Evolutionary conservation across 2,113 vertebrate species (phyloP), one percentile per base, ranked within the genome.

Genomic region (Indicator indicator): DNA sequence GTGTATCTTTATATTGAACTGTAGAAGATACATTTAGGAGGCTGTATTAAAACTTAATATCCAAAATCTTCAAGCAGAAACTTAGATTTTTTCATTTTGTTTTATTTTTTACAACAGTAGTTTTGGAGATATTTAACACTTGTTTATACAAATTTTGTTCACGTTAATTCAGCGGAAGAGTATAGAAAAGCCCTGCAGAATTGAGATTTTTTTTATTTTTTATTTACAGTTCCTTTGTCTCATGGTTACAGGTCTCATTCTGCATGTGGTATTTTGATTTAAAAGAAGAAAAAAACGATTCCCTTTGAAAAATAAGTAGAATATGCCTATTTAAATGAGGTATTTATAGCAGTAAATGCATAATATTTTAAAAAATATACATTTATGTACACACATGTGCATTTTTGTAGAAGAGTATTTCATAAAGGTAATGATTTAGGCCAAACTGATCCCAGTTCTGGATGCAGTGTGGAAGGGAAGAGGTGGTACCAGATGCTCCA

Each of bases 1-100:
- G 97, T 96, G 93, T 99, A 99, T 99, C 99, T 98, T 98, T 98
- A 98, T 98, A 98, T 98, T 99, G 98, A 98, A 98, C 98, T 98
- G 98, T 55, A 93, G 83, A 83, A 83, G 86, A 86, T 91, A 70
- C 44, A 9, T 93, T 96, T 86, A 83, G 79, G 75, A 92, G 70
- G 38, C 84, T 97, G 86, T 83, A 95, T 98, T 97, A 96, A 97
- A 97, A 97, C 68, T 60, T 96, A 68, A 24, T 95, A 94, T 97
- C 94, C 96, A 87, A 95, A 90, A 97, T 97, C 92, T 96, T 28
- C 75, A 92, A 81, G 65, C 33, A 86, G 71, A 97, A 83, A 89
- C 84, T 91, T 94, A 62, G 30, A n/a, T 94, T 96, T 97, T 86
- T 23, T 89, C 20, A 82, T 44, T 48, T 48, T 18, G 9, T 48